Evolutionary conservation across 2,113 vertebrate genomes (phyloP).

Genomic region (Myiozetetes cayanensis): DNA sequence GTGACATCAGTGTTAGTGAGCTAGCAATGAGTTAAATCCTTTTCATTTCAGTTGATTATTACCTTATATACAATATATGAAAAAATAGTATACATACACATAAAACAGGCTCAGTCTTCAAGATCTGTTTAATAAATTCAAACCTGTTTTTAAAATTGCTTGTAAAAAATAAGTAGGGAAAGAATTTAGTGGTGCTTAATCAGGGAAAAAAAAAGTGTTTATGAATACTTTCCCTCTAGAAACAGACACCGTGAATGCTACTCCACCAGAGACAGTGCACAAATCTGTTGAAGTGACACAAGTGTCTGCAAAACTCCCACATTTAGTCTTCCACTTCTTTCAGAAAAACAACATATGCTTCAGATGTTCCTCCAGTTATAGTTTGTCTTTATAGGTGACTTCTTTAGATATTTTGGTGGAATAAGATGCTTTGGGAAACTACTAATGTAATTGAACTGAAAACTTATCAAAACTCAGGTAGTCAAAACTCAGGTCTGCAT

Average conservation of each 20-base stretch:
- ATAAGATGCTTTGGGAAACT: neutral
- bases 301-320: neutral
- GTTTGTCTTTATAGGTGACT: neutral
- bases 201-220: neutral
- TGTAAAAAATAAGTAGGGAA: neutral
- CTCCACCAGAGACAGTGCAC: neutral
- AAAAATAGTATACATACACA: neutral
- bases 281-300: neutral
- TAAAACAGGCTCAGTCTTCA: neutral
- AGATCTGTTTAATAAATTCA: neutral
- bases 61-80: neutral
- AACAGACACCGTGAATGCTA: neutral
- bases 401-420: neutral
- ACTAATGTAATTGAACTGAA: neutral
- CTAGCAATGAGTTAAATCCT: neutral
- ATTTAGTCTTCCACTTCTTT: neutral
- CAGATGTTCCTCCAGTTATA: neutral
- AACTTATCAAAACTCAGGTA: neutral
- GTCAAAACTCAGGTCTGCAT: neutral
- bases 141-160: neutral
- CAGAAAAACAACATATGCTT: neutral
- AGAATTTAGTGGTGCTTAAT: neutral
- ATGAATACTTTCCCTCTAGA: neutral
- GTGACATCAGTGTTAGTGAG: neutral
- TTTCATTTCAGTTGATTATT: neutral